Evolutionary conservation across 2,888 invertebrate genomes (phyloP), one percentile per base, ranked within the genome.

Genomic region (Scrobipalpa costella): DNA sequence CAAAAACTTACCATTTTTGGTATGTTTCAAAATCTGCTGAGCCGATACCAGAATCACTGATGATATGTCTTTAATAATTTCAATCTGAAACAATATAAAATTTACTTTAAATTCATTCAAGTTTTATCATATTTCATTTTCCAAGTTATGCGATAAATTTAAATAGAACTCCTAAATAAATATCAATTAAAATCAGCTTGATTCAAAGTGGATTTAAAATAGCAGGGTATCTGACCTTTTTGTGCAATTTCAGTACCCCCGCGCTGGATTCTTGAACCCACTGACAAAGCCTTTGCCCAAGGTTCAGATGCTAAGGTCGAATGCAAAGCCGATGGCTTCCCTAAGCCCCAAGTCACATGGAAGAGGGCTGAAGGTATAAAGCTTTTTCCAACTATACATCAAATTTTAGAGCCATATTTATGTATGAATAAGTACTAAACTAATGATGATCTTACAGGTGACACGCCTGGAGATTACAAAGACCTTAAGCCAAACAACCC

Each of bases 321-420:
- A 93, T 98, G 98, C 90, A 98, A 98, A 93, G 97, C 98, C 85
- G 98, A 98, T 92, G 98, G 98, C 77, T 98, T 98, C 92, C 98
- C 98, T 68, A 97, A 96, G 93, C 98, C 98, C 71, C 95, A 96
- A 81, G 97, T 98, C 58, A 97, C 97, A 73, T 98, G 98, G 98
- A 98, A 98, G 92, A 95, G 96, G 94, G 98, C 98, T 83, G 96
- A 97, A 92, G 98, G 98, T 97, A 93, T 34, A 15, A 34, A 66
- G 65, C 49, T 81, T 40, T 17, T 15, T 13, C 1, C n/a, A 86
- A 50, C 60, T 27, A 62, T 57, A 52, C 50, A 13, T 52, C 3
- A 6, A 34, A 15, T n/a, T 27, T 33, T 13, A 15, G 15, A 21
- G 34, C 1, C 11, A n/a, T 55, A 15, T 55, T 52, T 27, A 21